A percentile compares a stretch with the other conserved stretches of the same genome.
Evolutionary conservation across 2,888 invertebrate species (phyloP).

Genomic region (Dynastes tityus): DNA sequence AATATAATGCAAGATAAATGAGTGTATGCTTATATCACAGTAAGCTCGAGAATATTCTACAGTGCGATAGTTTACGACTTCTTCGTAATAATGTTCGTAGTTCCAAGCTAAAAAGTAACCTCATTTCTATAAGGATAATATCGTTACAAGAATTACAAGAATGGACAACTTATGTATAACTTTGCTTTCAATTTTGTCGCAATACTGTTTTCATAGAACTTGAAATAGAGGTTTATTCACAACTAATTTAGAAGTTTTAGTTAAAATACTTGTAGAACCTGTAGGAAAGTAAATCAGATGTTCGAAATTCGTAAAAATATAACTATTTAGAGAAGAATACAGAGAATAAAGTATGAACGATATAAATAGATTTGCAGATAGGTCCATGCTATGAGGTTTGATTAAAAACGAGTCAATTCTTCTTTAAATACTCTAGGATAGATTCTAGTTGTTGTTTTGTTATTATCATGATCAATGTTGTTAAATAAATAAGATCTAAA

Average conservation of each 20-base stretch:
- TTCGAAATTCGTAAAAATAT: neutral
- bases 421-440: too few relatives aligned
- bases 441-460: too few relatives aligned
- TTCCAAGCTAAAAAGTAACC: conserved; percentile 31
- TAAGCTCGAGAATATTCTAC: conserved; percentile 47
- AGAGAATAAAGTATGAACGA: too few relatives aligned
- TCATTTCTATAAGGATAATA: conserved; percentile 35
- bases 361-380: too few relatives aligned
- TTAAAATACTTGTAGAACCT: too few relatives aligned
- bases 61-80: conserved; percentile 46
- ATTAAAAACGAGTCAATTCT: too few relatives aligned
- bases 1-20: conserved; percentile 19
- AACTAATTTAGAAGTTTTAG: too few relatives aligned
- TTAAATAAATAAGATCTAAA: too few relatives aligned
- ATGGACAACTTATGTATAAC: conserved; percentile 35
- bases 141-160: conserved; percentile 23
- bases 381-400: too few relatives aligned
- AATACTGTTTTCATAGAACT: conserved; percentile 17
- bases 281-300: too few relatives aligned
- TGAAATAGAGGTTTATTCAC: neutral
- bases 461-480: too few relatives aligned
- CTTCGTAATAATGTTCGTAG: conserved; percentile 18
- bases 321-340: neutral
- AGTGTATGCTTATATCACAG: conserved; percentile 26
- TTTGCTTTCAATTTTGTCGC: neutral